These are phyloP conservation scores for Miltochrista miniata DNA, from an alignment of 2,888 invertebrate genomes.

Conservation along the genomic window DNA sequence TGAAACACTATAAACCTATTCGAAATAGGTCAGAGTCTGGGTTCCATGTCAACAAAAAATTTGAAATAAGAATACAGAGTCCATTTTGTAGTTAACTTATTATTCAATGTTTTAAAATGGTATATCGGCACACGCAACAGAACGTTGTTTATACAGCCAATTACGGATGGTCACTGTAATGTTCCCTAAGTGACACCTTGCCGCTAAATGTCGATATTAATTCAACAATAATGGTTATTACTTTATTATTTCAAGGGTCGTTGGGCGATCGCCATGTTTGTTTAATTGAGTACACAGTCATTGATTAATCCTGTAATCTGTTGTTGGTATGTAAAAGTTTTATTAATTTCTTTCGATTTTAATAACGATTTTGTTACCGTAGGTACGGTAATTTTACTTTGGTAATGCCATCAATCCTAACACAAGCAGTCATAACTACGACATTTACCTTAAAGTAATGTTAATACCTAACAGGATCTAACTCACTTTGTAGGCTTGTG, in stretches of 20 bases:
- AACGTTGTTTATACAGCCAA: conserved; percentile 46
- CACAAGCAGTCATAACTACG: too few species aligned
- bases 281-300: conserved; percentile 19
- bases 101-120: conserved; percentile 10
- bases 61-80: not conserved
- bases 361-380: too few species aligned
- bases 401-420: too few species aligned
- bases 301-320: conserved; percentile 18
- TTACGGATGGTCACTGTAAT: conserved; percentile 48
- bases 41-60: too few species aligned
- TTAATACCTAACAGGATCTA: too few species aligned
- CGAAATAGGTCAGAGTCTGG: too few species aligned
- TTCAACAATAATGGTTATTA: conserved; percentile 48
- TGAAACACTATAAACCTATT: too few species aligned
- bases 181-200: conserved; percentile 49
- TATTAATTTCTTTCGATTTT: too few species aligned
- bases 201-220: conserved; percentile 45
- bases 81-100: conserved; percentile 7
- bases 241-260: conserved; percentile 5
- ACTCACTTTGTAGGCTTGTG: too few species aligned
- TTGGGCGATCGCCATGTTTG: conserved; percentile 20
- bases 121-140: conserved; percentile 9
- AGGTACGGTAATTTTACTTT: too few species aligned
- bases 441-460: too few species aligned
- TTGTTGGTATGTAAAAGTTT: too few species aligned